These are phyloP conservation scores for Pseudochromis fuscus DNA, from an alignment of 2,797 vertebrate genomes.

Conservation along the genomic window DNA sequence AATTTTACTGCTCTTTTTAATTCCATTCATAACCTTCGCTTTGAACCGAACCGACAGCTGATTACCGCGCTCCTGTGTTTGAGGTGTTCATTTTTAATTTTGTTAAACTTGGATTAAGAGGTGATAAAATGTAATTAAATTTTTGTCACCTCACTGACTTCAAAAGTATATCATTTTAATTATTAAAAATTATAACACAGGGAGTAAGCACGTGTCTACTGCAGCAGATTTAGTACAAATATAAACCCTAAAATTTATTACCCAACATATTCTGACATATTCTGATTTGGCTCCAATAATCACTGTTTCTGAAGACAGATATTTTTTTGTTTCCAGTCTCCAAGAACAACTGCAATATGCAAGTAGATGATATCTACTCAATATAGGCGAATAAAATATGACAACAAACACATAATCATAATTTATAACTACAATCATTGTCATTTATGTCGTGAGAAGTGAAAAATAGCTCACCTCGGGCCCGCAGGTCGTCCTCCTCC, in stretches of 20 bases:
- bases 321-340: no score
- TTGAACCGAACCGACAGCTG: slow-evolving; percentile 32
- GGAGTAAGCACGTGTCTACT: neutral
- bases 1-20: slow-evolving; percentile 25
- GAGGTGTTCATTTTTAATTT: slow-evolving; percentile 30
- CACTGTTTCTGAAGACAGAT: neutral
- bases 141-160: slow-evolving; percentile 33
- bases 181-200: slow-evolving; percentile 12
- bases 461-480: no score
- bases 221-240: slow-evolving; percentile 8
- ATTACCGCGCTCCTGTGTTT: slow-evolving; percentile 20
- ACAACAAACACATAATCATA: no score
- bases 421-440: neutral
- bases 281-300: neutral
- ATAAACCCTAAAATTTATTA: slow-evolving; percentile 20
- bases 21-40: slow-evolving; percentile 35
- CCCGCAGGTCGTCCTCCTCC: slow-evolving; percentile 92
- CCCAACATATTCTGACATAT: neutral
- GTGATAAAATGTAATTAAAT: slow-evolving; percentile 14
- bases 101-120: slow-evolving; percentile 25
- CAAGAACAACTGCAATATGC: neutral
- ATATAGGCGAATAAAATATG: no score
- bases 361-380: no score
- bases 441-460: neutral
- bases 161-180: slow-evolving; percentile 38